phyloP scores from a whole-genome alignment of 2,888 invertebrate genomes.

The Rhabditophanes sp. region DNA sequence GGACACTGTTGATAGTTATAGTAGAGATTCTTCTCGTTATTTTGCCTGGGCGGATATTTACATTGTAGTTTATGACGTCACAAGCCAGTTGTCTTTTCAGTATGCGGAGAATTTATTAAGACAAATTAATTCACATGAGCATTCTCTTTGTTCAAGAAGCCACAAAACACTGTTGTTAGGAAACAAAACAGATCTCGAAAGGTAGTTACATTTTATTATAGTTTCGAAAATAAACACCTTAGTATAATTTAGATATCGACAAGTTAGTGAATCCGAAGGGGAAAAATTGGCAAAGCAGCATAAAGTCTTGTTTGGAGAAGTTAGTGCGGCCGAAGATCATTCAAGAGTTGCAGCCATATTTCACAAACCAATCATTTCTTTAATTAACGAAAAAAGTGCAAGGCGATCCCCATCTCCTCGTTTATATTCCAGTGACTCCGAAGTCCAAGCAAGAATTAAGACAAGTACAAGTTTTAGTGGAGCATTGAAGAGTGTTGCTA shows the following conservation, averaged over 20 bases:
- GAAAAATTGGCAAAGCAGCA: constrained; percentile 20
- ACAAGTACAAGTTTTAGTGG: constrained; percentile 5
- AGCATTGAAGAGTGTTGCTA: constrained; percentile 7
- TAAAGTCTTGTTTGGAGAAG: constrained; percentile 24
- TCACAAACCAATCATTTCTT: constrained; percentile 9
- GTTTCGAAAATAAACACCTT: not conserved
- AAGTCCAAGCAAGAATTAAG: constrained; percentile 11
- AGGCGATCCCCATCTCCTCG: constrained; percentile 25
- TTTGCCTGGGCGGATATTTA: constrained; percentile 48
- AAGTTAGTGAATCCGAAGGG: constrained; percentile 29
- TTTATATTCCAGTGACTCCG: constrained; percentile 27
- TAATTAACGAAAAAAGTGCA: constrained; percentile 7
- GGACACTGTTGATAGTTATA: constrained; percentile 49
- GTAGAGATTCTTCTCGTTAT: constrained; percentile 45
- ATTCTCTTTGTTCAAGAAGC: constrained; percentile 42
- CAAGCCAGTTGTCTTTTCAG: constrained; percentile 43
- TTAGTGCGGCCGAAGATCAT: constrained; percentile 22
- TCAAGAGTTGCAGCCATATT: constrained; percentile 19
- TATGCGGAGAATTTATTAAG: constrained; percentile 45
- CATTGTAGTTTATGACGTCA: constrained; percentile 48
- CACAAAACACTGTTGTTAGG: constrained; percentile 46
- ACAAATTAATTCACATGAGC: constrained; percentile 44
- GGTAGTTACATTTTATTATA: constrained; percentile 44
- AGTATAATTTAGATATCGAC: constrained; percentile 8
- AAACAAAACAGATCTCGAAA: constrained; percentile 48